Conservation (phyloP, 2,888 invertebrate species). For the Zhuqinia jingwanae region DNA sequence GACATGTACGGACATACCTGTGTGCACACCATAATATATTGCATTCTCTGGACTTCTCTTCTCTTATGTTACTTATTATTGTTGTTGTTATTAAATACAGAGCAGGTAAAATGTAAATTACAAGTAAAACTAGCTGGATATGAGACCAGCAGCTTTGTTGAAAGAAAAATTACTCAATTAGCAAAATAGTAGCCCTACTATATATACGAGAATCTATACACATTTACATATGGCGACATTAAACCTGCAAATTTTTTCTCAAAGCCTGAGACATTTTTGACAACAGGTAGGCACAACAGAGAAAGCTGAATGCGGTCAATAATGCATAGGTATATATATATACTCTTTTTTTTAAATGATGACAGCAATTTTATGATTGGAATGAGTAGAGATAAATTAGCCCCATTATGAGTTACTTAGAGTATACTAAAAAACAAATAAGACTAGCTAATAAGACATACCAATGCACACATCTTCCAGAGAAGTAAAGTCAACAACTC, state of each 20-base stretch:
- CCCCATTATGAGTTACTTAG: too few species aligned
- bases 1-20: not conserved
- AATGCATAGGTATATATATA: too few species aligned
- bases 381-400: too few species aligned
- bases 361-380: too few species aligned
- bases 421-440: conserved; percentile 23
- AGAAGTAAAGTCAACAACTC: not conserved
- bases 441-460: too few species aligned
- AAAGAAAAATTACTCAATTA: conserved; percentile 63
- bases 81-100: too few species aligned
- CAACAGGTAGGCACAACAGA: not conserved
- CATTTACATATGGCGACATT: not conserved
- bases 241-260: not conserved
- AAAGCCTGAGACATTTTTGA: conserved; percentile 17
- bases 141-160: conserved; percentile 24
- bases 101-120: not conserved
- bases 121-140: not conserved
- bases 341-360: too few species aligned
- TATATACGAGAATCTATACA: not conserved
- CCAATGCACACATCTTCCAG: not conserved
- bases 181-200: not conserved
- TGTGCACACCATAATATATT: too few species aligned
- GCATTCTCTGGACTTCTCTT: too few species aligned
- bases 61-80: too few species aligned
- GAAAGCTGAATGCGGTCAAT: not conserved